Evolutionary conservation across 2,113 vertebrate genomes (phyloP), one percentile per base, ranked within the genome.

Genomic region (Porphyrio hochstetteri): DNA sequence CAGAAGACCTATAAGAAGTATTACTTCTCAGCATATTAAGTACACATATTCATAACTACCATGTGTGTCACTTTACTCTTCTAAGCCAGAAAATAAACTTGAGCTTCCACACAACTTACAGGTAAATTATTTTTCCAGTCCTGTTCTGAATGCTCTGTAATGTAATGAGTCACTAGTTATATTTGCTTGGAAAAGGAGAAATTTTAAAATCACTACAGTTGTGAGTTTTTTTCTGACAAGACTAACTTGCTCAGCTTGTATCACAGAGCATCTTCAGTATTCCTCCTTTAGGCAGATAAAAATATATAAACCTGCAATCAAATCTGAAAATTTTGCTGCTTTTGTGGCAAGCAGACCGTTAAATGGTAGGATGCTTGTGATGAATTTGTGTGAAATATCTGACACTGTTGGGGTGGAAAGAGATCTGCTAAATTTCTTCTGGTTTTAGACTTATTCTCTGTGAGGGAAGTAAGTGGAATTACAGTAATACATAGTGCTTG

Each of bases 371-470:
- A 50, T 91, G 38, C 50, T 1, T 2, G 42, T 86, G 46, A 60
- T 76, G 78, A 86, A 93, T 84, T 57, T 57, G 48, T 76, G 57
- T 95, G 86, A 74, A 86, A 79, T 75, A 91, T 93, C 86, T 57
- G 71, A 31, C 35, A 61, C 93, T 40, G 86, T 72, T 69, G 63
- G 25, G n/a, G 72, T 53, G 78, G 59, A 68, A 74, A 86, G 57
- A 21, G 56, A 75, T 91, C 78, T 84, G 48, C 16, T 89, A 48
- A 63, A 64, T 56, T 56, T 64, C 48, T 82, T 63, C 61, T 85
- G 53, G 71, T 72, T 12, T 42, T 91, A 56, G 57, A 38, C 35
- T 79, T 83, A 15, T 3, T 57, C 40, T 63, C 0, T 36, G 35
- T 40, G 33, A 78, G 56, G 48, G 63, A 81, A 38, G 29, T 63